phyloP scores from a whole-genome alignment of 2,113 vertebrate species.

The Pterocles burchelli region DNA sequence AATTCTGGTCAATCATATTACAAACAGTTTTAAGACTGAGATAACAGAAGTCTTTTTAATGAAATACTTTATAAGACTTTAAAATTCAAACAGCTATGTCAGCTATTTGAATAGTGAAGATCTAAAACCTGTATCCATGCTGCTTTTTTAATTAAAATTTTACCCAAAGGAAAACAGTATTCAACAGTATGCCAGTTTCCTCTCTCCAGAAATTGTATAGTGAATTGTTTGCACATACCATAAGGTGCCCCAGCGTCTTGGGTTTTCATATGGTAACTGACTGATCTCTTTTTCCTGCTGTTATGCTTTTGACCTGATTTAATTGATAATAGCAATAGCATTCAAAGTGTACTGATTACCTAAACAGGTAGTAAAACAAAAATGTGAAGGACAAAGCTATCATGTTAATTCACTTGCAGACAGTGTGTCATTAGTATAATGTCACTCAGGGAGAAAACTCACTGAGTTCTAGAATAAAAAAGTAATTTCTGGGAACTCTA shows the following conservation, averaged over 20 bases:
- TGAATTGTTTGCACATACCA: slow-evolving; percentile 81
- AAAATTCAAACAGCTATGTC: slow-evolving; percentile 78
- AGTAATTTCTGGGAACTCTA: not conserved
- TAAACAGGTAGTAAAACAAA: slow-evolving; percentile 69
- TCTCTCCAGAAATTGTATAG: slow-evolving; percentile 81
- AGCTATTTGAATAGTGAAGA: slow-evolving; percentile 74
- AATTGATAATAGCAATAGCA: slow-evolving; percentile 69
- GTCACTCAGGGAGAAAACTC: not conserved
- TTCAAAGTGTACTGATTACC: slow-evolving; percentile 67
- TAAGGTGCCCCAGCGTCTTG: slow-evolving; percentile 77
- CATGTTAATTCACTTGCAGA: slow-evolving; percentile 2
- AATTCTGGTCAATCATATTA: not conserved
- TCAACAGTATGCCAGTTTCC: slow-evolving; percentile 78
- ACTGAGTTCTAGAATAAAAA: slow-evolving; percentile 7
- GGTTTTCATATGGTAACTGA: slow-evolving; percentile 73
- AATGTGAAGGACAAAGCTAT: slow-evolving; percentile 10
- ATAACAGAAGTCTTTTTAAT: slow-evolving; percentile 31
- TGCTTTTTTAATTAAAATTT: slow-evolving; percentile 85
- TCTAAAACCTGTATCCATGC: slow-evolving; percentile 80
- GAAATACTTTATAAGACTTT: slow-evolving; percentile 61
- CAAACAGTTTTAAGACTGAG: slow-evolving; percentile 51
- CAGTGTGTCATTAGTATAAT: not conserved
- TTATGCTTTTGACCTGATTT: slow-evolving; percentile 79
- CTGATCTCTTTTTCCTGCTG: slow-evolving; percentile 70
- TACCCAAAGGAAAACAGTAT: slow-evolving; percentile 83